Percentiles rank a stretch among this genome's conserved stretches.
Evolutionary conservation across 2,888 invertebrate genomes (phyloP).

Genomic region (Rhabditoides inermis): DNA sequence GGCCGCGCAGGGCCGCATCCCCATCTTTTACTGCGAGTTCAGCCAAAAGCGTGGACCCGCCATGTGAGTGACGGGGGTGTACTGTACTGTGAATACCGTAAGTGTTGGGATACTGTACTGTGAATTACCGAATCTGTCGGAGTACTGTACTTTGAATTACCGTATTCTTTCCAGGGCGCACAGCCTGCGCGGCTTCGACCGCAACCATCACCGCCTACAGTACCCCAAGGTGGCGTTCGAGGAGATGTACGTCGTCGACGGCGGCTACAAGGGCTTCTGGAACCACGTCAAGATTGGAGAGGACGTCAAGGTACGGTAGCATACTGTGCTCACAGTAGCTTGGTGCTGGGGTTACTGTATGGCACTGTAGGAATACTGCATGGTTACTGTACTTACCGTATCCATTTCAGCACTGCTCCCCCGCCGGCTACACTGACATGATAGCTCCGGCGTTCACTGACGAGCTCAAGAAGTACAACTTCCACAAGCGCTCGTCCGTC

Average conservation of each 20-base stretch:
- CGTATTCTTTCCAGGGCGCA: slow-evolving; percentile 55
- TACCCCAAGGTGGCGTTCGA: slow-evolving; percentile 71
- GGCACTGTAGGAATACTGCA: no score
- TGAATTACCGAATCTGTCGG: background rate
- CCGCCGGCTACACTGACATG: no score
- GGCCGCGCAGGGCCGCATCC: slow-evolving; percentile 60
- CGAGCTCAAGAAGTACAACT: no score
- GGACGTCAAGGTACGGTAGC: no score
- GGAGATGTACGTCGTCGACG: slow-evolving; percentile 83
- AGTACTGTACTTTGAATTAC: background rate
- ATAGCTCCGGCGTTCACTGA: no score
- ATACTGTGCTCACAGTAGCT: no score
- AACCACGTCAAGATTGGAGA: background rate
- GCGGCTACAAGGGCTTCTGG: slow-evolving; percentile 74
- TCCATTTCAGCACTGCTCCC: no score
- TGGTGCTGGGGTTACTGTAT: no score
- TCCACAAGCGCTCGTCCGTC: no score
- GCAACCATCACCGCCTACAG: slow-evolving; percentile 67
- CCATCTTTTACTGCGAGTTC: slow-evolving; percentile 96
- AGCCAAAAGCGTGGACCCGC: slow-evolving; percentile 89
- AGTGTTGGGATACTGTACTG: background rate
- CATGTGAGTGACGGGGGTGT: slow-evolving; percentile 64
- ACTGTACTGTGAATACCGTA: background rate
- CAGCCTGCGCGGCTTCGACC: slow-evolving; percentile 73
- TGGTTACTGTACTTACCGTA: no score